Conservation (phyloP, 2,113 vertebrate genomes). For the Prinia subflava region DNA sequence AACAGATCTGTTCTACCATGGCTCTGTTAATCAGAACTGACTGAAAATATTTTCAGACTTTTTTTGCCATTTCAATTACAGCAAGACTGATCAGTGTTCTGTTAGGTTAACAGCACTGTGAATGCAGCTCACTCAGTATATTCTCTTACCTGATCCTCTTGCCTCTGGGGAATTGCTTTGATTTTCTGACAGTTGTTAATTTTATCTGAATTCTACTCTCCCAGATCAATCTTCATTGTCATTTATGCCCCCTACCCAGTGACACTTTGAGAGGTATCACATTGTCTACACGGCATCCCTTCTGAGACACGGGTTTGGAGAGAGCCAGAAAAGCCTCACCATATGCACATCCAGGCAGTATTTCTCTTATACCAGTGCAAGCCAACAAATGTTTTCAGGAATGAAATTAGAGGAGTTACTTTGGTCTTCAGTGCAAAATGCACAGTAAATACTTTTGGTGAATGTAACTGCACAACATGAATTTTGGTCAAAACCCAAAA, state of each 20-base stretch:
- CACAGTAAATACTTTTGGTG: neutral
- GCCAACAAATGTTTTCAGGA: neutral
- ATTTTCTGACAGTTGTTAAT: neutral
- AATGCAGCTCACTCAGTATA: neutral
- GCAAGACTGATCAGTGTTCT: neutral
- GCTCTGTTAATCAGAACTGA: neutral
- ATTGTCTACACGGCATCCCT: neutral
- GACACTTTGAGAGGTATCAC: neutral
- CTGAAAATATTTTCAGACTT: neutral
- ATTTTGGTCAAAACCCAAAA: neutral
- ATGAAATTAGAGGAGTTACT: neutral
- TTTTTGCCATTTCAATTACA: neutral
- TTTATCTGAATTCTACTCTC: neutral
- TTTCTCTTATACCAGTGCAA: neutral
- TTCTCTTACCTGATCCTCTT: neutral
- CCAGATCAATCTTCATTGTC: neutral
- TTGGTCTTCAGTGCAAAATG: neutral
- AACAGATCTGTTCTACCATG: neutral
- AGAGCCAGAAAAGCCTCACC: neutral
- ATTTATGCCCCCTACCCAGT: neutral
- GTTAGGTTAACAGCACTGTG: neutral
- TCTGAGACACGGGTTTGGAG: neutral
- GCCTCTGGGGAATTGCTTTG: neutral
- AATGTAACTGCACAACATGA: neutral
- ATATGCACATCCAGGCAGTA: too few species aligned